Evolutionary conservation across 2,888 invertebrate species (phyloP), one percentile per base, ranked within the genome.

Genomic region (Oeneis ivallda): DNA sequence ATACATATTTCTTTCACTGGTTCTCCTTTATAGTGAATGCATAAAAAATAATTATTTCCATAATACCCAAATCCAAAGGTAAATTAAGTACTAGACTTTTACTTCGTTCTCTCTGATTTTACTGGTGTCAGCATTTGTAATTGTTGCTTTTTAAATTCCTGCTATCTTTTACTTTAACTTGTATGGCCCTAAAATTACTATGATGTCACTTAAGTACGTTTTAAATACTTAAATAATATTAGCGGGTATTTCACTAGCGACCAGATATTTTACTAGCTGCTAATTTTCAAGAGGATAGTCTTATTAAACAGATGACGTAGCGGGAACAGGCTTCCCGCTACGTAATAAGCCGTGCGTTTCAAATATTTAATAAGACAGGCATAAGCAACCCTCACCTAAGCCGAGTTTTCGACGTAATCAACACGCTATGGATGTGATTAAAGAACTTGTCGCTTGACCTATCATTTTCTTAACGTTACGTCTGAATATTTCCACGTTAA

Each of bases 291-390:
- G 9, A 34, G 13, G 13, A 19, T 19, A 53, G 34, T 34, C 52
- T 34, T 34, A 34, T 34, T n/a, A 53, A 53, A 34, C 15, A 15
- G 34, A 37, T 37, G 37, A 53, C 34, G 37, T 15, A 53, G 34
- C 34, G 26, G 15, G 37, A 37, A 53, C n/a, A n/a, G n/a, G n/a
- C n/a, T n/a, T n/a, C n/a, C n/a, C n/a, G 15, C 53, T 37, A 2
- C 17, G 34, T 52, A 37, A 37, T 53, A 53, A 37, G 53, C 37
- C 10, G 34, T 37, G 37, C 15, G 34, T 10, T 15, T 53, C 53
- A 37, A 34, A 53, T 53, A 37, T 53, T 53, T 37, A 34, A 37
- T 37, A 52, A 52, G 53, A n/a, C 9, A 53, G 32, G 37, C 53
- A 17, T 47, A n/a, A n/a, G n/a, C n/a, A 53, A 37, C 26, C 37